Evolutionary conservation across 2,113 vertebrate genomes (phyloP), one percentile per base, ranked within the genome.

Genomic region (Oostethus manadensis): DNA sequence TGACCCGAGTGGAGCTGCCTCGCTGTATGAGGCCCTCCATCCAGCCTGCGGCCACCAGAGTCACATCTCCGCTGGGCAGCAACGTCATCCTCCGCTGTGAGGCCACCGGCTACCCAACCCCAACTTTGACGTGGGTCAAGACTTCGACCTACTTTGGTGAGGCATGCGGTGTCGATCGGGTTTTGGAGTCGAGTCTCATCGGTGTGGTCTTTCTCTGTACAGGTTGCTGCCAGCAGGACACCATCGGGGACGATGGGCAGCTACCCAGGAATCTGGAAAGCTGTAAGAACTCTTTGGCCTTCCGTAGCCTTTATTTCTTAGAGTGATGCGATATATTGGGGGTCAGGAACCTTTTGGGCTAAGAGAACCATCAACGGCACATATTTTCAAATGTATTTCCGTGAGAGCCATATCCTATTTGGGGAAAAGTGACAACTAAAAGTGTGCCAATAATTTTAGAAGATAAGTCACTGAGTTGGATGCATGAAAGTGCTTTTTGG

Each of bases 11-110:
- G 4, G 91, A 93, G 55, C 57, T 93, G 61, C 86, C 92, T 23
- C 91, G 82, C 51, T 98, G 94, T 70, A 84, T 87, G 56, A 93
- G 93, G 72, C 94, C 93, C 0, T 92, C 91, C 0, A 90, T 96
- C 60, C 92, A 93, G 90, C 92, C 92, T 0, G 94, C 92, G 0
- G 93, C 93, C 10, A 97, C 94, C 23, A 91, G 90, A 60, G 91
- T 98, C 62, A 89, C 88, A n/a, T 95, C 94, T 1, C 86, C 90
- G 0, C 70, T 93, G 68, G 94, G 93, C 49, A 95, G 93, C 70
- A 94, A 95, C 0, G 91, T 97, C 1, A 88, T 98, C 44, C 89
- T 98, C 4, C 91, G 93, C 64, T 98, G 94, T 15, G 93, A 97
- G 0, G 91, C 93, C 0, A 94, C 91, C 0, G 96, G 94, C 10